Conservation (phyloP, 2,888 invertebrate species). For the Philonicus albiceps region DNA sequence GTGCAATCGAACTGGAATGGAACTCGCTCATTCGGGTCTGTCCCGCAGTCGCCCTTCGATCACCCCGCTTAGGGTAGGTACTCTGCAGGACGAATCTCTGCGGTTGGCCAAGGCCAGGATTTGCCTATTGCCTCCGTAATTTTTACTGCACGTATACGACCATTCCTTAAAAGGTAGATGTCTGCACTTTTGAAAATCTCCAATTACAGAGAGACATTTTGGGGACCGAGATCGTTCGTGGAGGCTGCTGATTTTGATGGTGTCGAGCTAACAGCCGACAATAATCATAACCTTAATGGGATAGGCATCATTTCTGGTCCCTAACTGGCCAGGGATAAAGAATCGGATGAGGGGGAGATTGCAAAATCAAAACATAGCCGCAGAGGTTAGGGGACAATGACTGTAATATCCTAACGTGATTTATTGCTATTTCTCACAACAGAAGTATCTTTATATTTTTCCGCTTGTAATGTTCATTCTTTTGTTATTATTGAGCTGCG, state of each 20-base stretch:
- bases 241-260: slow-evolving; percentile 7
- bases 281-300: slow-evolving; percentile 35
- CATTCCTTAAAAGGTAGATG: neutral
- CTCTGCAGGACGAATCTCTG: neutral
- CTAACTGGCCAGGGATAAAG: neutral
- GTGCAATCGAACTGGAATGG: neutral
- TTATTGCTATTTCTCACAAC: neutral
- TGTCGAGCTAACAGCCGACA: neutral
- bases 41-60: neutral
- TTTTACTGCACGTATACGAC: neutral
- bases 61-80: neutral
- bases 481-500: neutral
- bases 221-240: neutral
- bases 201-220: neutral
- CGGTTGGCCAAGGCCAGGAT: neutral
- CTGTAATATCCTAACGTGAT: neutral
- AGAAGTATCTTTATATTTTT: neutral
- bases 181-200: neutral
- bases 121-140: neutral
- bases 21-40: neutral
- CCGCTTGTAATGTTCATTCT: neutral
- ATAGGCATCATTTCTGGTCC: neutral
- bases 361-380: slow-evolving; percentile 3
- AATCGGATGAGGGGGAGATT: neutral
- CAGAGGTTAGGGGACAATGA: neutral